Base-by-base conservation (phyloP, 2,113 vertebrate species). In the Apodemus speciosus region DNA sequence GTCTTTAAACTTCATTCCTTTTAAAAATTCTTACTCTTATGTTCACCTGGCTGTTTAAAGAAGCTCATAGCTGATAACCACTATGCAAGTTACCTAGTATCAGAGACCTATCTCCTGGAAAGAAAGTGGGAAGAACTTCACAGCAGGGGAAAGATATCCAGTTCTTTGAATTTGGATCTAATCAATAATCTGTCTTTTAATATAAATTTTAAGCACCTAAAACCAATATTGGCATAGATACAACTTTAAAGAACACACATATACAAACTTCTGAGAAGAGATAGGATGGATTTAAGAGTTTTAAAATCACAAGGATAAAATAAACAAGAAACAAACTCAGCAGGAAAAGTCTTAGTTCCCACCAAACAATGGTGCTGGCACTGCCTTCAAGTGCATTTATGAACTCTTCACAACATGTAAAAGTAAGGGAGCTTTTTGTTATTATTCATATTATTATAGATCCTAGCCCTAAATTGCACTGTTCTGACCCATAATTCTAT, bases 161-260 rank as follows among this genome's bases (percentile, higher is more conserved):
- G 10, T 71, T 88, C 11, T 88, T 92, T 92, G 32, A 84, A 96
- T 85, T 89, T 93, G 35, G 21, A 49, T 56, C 51, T 92, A 43
- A 86, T 23, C 38, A 77, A 10, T 92, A 91, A 62, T 35, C 7
- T 81, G 2, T 81, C 30, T 62, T 94, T 93, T 94, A 64, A 87
- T 64, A 62, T 43, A 89, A 84, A 89, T 51, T 88, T 92, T 9
- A 77, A 77, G n/a, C 9, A 84, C 14, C 81, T 85, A 81, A 92
- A 92, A 92, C 43, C 46, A 93, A 84, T 93, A 40, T n/a, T 94
- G 71, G 88, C 72, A 2, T 25, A 88, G 49, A 53, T 18, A 75
- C 20, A 76, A 10, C 62, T 68, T 68, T 75, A 88, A 81, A 89
- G 62, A 95, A 90, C 32, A 91, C 49, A 80, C 27, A 64, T 27